phyloP scores from a whole-genome alignment of 2,888 invertebrate species.

The Blera fallax region DNA sequence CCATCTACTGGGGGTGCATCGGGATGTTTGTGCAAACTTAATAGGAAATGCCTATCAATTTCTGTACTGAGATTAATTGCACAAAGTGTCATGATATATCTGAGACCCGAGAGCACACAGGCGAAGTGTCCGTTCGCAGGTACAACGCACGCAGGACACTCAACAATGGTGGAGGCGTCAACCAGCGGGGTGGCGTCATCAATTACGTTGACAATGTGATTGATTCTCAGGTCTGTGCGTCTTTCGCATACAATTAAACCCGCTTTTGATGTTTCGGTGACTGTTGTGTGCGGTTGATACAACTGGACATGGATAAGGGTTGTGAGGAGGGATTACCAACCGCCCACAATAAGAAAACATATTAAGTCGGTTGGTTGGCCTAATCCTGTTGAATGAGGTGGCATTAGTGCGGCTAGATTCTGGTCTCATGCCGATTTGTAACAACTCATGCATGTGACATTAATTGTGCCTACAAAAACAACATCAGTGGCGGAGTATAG shows the following conservation, averaged over 20 bases:
- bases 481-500: not conserved
- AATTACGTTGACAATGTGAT: slow-evolving; percentile 70
- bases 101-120: slow-evolving; percentile 60
- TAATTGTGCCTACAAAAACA: slow-evolving; percentile 44
- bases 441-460: slow-evolving; percentile 52
- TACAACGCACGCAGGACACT: not conserved
- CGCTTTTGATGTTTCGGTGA: not conserved
- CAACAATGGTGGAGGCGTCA: not conserved
- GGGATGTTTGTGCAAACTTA: slow-evolving; percentile 35
- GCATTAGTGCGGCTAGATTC: not conserved
- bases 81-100: slow-evolving; percentile 67
- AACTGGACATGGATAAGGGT: slow-evolving; percentile 3
- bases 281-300: slow-evolving; percentile 4
- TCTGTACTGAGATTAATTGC: slow-evolving; percentile 62
- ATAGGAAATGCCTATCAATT: slow-evolving; percentile 67
- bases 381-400: slow-evolving; percentile 42
- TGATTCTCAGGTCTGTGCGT: slow-evolving; percentile 44
- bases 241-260: slow-evolving; percentile 48
- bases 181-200: slow-evolving; percentile 24
- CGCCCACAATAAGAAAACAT: slow-evolving; percentile 25
- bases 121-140: slow-evolving; percentile 26
- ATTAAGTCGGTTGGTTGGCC: slow-evolving; percentile 22
- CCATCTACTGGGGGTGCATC: not conserved
- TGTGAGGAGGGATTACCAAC: not conserved
- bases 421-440: slow-evolving; percentile 2